Evolutionary conservation across 2,888 invertebrate genomes (phyloP).

Genomic region (Epinotia demarniana): DNA sequence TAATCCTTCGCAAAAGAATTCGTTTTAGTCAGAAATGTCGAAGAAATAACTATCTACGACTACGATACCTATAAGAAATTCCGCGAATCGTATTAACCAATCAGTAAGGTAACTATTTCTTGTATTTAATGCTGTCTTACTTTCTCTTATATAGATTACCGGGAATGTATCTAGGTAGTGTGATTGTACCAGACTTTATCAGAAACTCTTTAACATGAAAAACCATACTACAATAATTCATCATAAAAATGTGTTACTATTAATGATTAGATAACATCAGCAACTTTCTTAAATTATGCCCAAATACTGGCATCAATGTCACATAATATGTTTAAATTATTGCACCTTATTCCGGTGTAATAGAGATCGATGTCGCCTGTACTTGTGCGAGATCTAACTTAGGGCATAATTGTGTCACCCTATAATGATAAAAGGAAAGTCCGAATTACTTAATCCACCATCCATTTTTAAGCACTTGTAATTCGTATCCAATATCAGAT

Average conservation of each 20-base stretch:
- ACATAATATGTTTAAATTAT: too few relatives aligned
- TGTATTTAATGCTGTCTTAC: neutral
- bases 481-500: constrained; percentile 40
- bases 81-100: neutral
- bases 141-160: neutral
- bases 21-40: neutral
- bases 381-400: neutral
- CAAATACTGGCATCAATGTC: too few relatives aligned
- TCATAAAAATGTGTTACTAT: neutral
- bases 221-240: neutral
- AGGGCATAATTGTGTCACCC: constrained; percentile 3
- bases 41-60: neutral
- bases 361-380: too few relatives aligned
- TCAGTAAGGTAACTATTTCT: neutral
- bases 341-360: neutral
- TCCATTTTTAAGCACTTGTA: constrained; percentile 17
- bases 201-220: neutral
- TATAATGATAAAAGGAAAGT: neutral
- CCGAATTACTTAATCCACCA: constrained; percentile 4
- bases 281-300: neutral
- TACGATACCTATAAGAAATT: neutral
- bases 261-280: neutral
- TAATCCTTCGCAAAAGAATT: neutral
- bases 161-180: neutral
- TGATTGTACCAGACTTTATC: constrained; percentile 7